phyloP scores from a whole-genome alignment of 2,888 invertebrate genomes.

The Anthrax anthrax region DNA sequence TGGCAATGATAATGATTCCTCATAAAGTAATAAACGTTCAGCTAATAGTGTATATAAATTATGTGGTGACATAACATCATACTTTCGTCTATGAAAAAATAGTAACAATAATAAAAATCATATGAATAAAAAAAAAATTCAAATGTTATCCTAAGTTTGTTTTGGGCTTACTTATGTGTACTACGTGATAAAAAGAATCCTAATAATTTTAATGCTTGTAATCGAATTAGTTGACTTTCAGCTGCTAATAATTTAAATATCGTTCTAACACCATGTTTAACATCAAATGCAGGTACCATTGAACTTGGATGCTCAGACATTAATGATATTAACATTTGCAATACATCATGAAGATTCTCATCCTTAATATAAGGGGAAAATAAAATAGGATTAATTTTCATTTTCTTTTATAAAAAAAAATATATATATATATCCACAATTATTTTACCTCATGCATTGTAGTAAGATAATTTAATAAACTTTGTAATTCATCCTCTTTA shows the following conservation, averaged over 20 bases:
- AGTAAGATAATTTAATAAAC: constrained; percentile 93
- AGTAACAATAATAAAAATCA: constrained; percentile 6
- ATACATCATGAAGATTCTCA: constrained; percentile 95
- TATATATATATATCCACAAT: constrained; percentile 1
- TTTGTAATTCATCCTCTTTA: constrained; percentile 97
- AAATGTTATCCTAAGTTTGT: background rate
- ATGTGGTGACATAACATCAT: constrained; percentile 97
- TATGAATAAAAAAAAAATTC: background rate
- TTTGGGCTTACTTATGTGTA: constrained; percentile 75
- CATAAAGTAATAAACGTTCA: constrained; percentile 77
- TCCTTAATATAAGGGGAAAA: constrained; percentile 41
- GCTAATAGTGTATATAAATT: constrained; percentile 95
- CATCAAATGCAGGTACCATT: constrained; percentile 98
- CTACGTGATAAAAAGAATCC: constrained; percentile 97
- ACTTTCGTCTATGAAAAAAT: constrained; percentile 62
- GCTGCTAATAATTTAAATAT: constrained; percentile 95
- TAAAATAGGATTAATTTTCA: background rate
- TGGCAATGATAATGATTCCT: constrained; percentile 79
- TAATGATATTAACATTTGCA: constrained; percentile 90
- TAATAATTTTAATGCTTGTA: constrained; percentile 90
- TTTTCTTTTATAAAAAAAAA: constrained; percentile 1
- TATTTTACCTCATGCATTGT: constrained; percentile 83
- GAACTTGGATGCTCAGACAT: constrained; percentile 98
- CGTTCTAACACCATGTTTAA: constrained; percentile 89
- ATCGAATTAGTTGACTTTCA: constrained; percentile 86